Percentiles rank a stretch among this genome's conserved stretches.
Conservation (phyloP, 2,888 invertebrate genomes). For the Brachypalpus laphriformis region DNA sequence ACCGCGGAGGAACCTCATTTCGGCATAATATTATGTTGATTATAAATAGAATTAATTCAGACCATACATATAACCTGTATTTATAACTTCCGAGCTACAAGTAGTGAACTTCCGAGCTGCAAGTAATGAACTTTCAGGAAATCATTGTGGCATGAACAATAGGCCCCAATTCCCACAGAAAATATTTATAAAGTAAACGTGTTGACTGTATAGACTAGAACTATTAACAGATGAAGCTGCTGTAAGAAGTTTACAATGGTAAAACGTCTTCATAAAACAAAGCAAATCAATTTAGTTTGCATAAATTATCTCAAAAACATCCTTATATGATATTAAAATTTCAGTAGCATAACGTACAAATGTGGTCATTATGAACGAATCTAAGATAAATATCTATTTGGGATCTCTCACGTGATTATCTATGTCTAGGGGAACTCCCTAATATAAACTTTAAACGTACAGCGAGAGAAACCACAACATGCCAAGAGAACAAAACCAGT, state of each 20-base stretch:
- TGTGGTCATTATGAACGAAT: constrained; percentile 8
- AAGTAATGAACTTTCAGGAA: too few relatives aligned
- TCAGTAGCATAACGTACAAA: background rate
- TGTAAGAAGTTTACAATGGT: background rate
- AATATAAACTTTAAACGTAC: constrained; percentile 10
- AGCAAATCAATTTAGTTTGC: background rate
- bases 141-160: too few relatives aligned
- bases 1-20: too few relatives aligned
- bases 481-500: constrained; percentile 21
- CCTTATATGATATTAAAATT: background rate
- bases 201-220: too few relatives aligned
- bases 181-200: too few relatives aligned
- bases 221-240: background rate
- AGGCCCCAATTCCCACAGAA: too few relatives aligned
- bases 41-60: too few relatives aligned
- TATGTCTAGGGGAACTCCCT: constrained; percentile 14
- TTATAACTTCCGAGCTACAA: too few relatives aligned
- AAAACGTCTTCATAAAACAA: background rate
- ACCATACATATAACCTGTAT: too few relatives aligned
- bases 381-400: background rate
- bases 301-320: background rate
- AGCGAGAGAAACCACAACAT: background rate
- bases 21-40: too few relatives aligned
- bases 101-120: too few relatives aligned
- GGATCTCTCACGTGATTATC: background rate